These are phyloP conservation scores for Parazoanthus atlanticus DNA, from an alignment of 92 coral and sea anemone species.

Conservation along the genomic window DNA sequence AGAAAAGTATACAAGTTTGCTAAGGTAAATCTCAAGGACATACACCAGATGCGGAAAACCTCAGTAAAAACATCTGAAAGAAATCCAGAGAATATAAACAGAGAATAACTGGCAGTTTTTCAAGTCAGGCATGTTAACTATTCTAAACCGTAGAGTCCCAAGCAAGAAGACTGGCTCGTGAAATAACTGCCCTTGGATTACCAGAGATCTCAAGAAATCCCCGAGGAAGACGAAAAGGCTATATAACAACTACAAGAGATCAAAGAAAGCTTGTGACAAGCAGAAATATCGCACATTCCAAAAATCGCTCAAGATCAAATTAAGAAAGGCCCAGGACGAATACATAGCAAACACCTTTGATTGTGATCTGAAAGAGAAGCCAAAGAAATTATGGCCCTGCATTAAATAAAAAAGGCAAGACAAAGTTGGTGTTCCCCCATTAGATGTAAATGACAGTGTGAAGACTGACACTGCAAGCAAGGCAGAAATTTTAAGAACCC, in stretches of 20 bases:
- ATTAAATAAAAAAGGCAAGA: constrained; percentile 68
- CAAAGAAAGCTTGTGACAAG: constrained; percentile 45
- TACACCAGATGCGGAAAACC: constrained; percentile 48
- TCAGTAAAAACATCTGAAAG: background rate
- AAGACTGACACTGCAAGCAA: constrained; percentile 62
- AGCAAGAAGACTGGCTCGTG: constrained; percentile 55
- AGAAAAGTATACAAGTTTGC: constrained; percentile 60
- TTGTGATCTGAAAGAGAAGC: constrained; percentile 61
- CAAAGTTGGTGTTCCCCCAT: constrained; percentile 64
- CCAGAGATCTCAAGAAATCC: constrained; percentile 42
- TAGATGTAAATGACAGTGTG: constrained; percentile 41
- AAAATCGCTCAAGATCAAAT: constrained; percentile 49
- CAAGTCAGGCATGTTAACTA: constrained; percentile 11
- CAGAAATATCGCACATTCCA: constrained; percentile 63
- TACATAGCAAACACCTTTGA: constrained; percentile 63
- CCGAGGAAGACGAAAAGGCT: constrained; percentile 57
- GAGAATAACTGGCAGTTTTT: too few relatives aligned
- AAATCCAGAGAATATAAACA: too few relatives aligned
- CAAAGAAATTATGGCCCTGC: constrained; percentile 76
- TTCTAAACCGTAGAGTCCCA: constrained; percentile 51
- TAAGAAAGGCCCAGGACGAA: constrained; percentile 60
- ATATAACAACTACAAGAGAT: constrained; percentile 55
- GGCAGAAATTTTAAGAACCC: constrained; percentile 52
- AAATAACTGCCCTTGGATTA: constrained; percentile 60
- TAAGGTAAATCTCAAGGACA: constrained; percentile 57